Percentiles rank a stretch among this genome's conserved stretches.
These are phyloP conservation scores for Notothenia rossii DNA, from an alignment of 2,113 vertebrate species.

Conservation along the genomic window DNA sequence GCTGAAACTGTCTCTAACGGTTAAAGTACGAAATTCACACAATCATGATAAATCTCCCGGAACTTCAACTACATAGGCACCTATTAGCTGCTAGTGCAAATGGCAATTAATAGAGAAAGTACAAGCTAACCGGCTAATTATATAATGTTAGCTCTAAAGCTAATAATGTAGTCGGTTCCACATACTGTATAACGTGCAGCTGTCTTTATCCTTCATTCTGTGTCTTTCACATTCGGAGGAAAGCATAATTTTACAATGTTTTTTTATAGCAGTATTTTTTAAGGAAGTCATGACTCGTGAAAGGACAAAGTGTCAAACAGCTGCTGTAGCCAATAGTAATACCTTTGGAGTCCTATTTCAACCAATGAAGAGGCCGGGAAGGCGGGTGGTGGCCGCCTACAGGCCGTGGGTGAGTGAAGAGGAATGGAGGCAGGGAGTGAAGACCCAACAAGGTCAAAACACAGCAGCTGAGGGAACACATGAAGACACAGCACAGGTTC, in stretches of 20 bases:
- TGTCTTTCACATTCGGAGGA: fast-evolving
- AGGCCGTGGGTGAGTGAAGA: constrained; percentile 2
- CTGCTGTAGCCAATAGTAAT: constrained; percentile 11
- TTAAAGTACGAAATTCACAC: fast-evolving
- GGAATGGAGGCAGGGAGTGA: constrained; percentile 38
- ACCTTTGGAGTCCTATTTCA: background rate
- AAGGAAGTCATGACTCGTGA: constrained; percentile 64
- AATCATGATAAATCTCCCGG: background rate
- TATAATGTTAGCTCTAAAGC: constrained; percentile 11
- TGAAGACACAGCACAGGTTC: background rate
- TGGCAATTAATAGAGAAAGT: constrained; percentile 4
- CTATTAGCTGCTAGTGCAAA: constrained; percentile 27
- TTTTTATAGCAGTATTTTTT: constrained; percentile 40
- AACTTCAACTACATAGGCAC: background rate
- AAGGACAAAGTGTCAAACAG: constrained; percentile 78
- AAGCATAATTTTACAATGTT: constrained; percentile 1
- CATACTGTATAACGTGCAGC: fast-evolving
- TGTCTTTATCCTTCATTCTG: background rate
- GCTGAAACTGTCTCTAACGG: background rate
- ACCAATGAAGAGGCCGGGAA: constrained; percentile 57
- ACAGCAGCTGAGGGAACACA: constrained; percentile 24
- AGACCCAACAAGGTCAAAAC: constrained; percentile 83
- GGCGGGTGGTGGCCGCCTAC: constrained; percentile 23
- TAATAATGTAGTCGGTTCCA: background rate
- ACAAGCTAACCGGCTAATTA: constrained; percentile 65